Conservation (phyloP, 2,888 invertebrate genomes). For the Unio pictorum region DNA sequence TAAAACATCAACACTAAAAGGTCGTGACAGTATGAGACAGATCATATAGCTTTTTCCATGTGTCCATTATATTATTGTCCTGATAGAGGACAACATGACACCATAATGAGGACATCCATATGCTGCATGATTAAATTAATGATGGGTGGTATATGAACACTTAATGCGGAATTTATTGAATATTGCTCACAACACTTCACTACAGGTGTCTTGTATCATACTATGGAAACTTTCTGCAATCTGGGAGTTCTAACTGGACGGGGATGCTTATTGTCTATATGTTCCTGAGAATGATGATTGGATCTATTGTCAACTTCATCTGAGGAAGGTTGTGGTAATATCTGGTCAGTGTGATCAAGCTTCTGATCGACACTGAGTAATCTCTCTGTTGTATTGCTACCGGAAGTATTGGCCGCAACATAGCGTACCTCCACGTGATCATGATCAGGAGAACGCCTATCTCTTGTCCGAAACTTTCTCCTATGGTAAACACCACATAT, state of each 20-base stretch:
- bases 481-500: slow-evolving; percentile 65
- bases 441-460: slow-evolving; percentile 48
- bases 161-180: too few relatives aligned
- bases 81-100: too few relatives aligned
- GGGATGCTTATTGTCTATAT: slow-evolving; percentile 9
- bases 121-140: too few relatives aligned
- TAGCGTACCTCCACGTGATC: slow-evolving; percentile 66
- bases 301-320: slow-evolving; percentile 4
- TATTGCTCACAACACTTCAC: too few relatives aligned
- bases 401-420: slow-evolving; percentile 59
- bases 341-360: slow-evolving; percentile 28
- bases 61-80: too few relatives aligned
- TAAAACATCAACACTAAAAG: too few relatives aligned
- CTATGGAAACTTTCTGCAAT: slow-evolving; percentile 64
- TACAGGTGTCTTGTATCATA: slow-evolving; percentile 39
- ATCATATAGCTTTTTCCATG: too few relatives aligned
- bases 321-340: slow-evolving; percentile 8
- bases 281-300: slow-evolving; percentile 9
- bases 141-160: too few relatives aligned
- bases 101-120: too few relatives aligned
- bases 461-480: slow-evolving; percentile 52
- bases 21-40: too few relatives aligned
- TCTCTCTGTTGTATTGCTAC: slow-evolving; percentile 65
- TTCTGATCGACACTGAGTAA: slow-evolving; percentile 48
- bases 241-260: slow-evolving; percentile 25